These are phyloP conservation scores for Drosophila subquinaria DNA, from an alignment of 2,888 invertebrate species.

Conservation along the genomic window DNA sequence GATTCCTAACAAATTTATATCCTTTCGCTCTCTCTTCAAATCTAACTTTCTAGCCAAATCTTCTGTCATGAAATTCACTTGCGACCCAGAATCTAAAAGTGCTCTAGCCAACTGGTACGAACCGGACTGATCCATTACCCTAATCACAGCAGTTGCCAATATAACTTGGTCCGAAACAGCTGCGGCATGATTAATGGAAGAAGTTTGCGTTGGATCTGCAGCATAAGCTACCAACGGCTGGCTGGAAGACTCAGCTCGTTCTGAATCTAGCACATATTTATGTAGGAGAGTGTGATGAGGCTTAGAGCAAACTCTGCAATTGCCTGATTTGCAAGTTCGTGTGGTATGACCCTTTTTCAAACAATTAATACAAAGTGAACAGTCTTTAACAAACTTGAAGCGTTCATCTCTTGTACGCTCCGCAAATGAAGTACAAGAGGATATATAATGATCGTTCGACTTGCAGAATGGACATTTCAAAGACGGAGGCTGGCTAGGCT, in stretches of 20 bases:
- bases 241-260: background rate
- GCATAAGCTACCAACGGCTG: background rate
- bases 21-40: slow-evolving; percentile 1
- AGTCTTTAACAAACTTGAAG: too few relatives aligned
- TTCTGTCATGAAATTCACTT: background rate
- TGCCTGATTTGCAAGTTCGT: background rate
- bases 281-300: background rate
- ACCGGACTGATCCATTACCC: background rate
- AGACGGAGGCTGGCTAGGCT: too few relatives aligned
- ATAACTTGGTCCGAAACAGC: too few relatives aligned
- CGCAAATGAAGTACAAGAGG: too few relatives aligned
- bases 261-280: background rate
- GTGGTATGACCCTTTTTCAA: background rate
- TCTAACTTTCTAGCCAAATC: background rate
- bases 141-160: background rate
- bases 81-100: slow-evolving; percentile 3
- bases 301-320: background rate
- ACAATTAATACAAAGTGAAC: too few relatives aligned
- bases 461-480: too few relatives aligned
- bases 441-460: too few relatives aligned
- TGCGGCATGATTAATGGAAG: background rate
- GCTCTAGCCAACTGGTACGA: background rate
- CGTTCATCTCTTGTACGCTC: too few relatives aligned
- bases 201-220: background rate
- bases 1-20: background rate